Evolutionary conservation across 2,797 vertebrate species (phyloP).

Genomic region (Sarcophilus harrisii): DNA sequence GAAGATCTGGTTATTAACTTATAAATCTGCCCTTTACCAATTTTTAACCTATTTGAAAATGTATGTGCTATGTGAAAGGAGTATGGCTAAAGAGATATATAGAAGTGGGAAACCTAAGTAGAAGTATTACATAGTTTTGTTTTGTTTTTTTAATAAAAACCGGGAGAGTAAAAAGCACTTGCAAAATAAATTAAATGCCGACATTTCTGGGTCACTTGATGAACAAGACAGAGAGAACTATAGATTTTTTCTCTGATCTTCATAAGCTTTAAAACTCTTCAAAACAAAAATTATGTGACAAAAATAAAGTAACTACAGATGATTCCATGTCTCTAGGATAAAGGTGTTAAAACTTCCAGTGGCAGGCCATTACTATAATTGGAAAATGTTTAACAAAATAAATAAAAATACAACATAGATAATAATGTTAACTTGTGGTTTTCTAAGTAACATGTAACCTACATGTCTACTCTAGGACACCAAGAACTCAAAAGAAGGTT

Average conservation of each 20-base stretch:
- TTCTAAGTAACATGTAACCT: not conserved
- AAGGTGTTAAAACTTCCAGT: not conserved
- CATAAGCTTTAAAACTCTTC: not conserved
- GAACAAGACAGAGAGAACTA: not conserved
- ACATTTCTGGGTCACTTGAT: not conserved
- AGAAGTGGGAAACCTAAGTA: not conserved
- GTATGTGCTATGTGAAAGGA: not conserved
- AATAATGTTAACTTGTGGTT: not conserved
- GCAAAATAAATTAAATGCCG: not conserved
- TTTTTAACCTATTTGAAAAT: not conserved
- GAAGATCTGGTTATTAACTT: not conserved
- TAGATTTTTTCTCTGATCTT: not conserved
- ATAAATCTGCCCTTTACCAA: not conserved
- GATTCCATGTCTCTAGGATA: not conserved
- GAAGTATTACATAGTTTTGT: not conserved
- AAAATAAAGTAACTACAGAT: not conserved
- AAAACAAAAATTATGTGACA: not conserved
- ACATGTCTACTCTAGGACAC: not conserved
- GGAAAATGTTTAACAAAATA: not conserved
- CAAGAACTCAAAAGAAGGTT: not conserved
- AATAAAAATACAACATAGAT: not conserved
- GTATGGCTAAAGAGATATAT: not conserved
- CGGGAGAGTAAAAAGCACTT: not conserved
- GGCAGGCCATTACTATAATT: not conserved
- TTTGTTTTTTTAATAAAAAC: not conserved